Evolutionary conservation across 2,888 invertebrate species (phyloP).

Genomic region (Crepidodera aurea): DNA sequence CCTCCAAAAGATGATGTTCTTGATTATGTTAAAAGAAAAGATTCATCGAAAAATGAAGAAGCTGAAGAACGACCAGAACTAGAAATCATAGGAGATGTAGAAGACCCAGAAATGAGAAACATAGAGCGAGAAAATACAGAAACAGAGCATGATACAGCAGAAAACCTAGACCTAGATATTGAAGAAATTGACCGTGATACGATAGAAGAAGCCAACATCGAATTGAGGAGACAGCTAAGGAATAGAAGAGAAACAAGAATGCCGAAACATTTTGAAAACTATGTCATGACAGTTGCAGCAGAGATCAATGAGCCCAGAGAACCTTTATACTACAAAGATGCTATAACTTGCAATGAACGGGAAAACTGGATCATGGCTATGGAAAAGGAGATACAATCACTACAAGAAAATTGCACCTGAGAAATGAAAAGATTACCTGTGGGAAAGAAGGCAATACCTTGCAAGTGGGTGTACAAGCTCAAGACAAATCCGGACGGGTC

Average conservation of each 20-base stretch:
- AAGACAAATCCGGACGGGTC: constrained; percentile 50
- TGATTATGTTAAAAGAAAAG: not conserved
- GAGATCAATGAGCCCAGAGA: not conserved
- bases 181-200: not conserved
- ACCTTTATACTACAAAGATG: constrained; percentile 15
- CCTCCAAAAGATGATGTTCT: too few relatives aligned
- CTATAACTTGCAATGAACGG: constrained; percentile 33
- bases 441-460: constrained; percentile 42
- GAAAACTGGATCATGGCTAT: constrained; percentile 44
- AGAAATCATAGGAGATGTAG: not conserved
- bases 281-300: not conserved
- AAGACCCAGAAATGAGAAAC: too few relatives aligned
- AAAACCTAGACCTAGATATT: too few relatives aligned
- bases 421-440: constrained; percentile 33
- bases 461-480: constrained; percentile 48
- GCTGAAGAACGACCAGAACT: not conserved
- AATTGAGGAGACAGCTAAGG: not conserved
- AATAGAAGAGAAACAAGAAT: not conserved
- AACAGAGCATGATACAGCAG: too few relatives aligned
- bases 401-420: constrained; percentile 50
- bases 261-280: not conserved
- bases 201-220: not conserved
- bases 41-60: not conserved
- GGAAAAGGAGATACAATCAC: constrained; percentile 47
- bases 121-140: too few relatives aligned